phyloP scores from a whole-genome alignment of 2,888 invertebrate genomes.

The Mythimna impura region DNA sequence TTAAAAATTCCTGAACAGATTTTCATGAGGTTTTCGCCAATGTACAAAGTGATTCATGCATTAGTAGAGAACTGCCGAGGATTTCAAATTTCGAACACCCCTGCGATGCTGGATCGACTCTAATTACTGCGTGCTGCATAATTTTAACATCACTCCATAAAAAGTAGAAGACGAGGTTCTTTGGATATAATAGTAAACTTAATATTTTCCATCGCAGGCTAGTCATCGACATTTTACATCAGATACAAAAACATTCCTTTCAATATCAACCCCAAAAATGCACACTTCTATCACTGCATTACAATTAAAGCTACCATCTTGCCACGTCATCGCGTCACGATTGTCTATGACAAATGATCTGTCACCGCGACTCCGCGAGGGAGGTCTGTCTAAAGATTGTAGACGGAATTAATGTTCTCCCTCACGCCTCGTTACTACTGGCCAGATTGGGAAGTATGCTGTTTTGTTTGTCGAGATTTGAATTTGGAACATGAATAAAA shows the following conservation, averaged over 20 bases:
- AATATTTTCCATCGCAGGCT: no score
- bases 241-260: not conserved
- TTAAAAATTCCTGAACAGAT: no score
- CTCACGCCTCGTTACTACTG: constrained; percentile 69
- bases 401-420: constrained; percentile 76
- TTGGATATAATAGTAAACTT: no score
- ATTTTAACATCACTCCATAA: no score
- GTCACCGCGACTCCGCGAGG: constrained; percentile 65
- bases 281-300: constrained; percentile 59
- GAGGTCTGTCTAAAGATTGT: constrained; percentile 71
- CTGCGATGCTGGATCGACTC: no score
- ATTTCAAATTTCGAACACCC: no score
- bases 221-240: no score
- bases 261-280: constrained; percentile 49
- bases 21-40: no score
- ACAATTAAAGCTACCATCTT: constrained; percentile 66
- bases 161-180: no score
- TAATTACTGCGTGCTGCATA: no score
- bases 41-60: no score
- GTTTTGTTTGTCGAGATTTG: constrained; percentile 43
- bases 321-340: constrained; percentile 63
- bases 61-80: no score
- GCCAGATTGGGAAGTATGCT: constrained; percentile 40
- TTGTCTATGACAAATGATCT: constrained; percentile 70
- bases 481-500: constrained; percentile 21